Evolutionary conservation across 2,797 vertebrate genomes (phyloP).

Genomic region (Gymnoscopelus microlampas): DNA sequence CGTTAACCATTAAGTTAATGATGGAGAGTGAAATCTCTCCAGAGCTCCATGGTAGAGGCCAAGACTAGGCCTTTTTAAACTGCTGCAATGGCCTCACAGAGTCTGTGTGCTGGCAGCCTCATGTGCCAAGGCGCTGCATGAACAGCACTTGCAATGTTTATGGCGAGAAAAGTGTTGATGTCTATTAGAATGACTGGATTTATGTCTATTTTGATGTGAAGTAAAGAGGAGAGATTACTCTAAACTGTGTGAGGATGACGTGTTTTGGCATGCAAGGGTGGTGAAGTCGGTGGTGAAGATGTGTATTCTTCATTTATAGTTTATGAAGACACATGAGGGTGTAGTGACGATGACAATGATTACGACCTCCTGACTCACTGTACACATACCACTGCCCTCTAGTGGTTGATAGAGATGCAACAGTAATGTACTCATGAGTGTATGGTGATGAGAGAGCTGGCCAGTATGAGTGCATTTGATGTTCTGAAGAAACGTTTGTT

Average conservation of each 20-base stretch:
- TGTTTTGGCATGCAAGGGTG: background rate
- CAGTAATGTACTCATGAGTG: background rate
- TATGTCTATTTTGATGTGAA: conserved; percentile 4
- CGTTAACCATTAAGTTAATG: conserved; percentile 28
- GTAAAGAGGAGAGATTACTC: background rate
- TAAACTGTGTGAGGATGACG: background rate
- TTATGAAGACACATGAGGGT: background rate
- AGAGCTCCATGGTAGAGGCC: background rate
- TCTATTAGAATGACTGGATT: background rate
- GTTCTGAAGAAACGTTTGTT: background rate
- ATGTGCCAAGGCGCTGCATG: conserved; percentile 8
- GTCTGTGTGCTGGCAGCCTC: background rate
- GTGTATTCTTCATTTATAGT: background rate
- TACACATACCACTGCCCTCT: conserved; percentile 25
- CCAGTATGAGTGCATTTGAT: background rate
- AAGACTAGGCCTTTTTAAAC: conserved; percentile 7
- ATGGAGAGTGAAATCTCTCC: background rate
- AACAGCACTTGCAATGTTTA: background rate
- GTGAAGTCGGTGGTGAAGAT: background rate
- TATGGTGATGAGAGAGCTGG: too few species aligned
- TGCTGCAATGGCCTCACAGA: conserved; percentile 2
- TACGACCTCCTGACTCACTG: background rate
- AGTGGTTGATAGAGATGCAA: conserved; percentile 27
- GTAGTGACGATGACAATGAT: background rate
- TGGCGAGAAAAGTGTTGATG: conserved; percentile 7